These are phyloP conservation scores for Halocynthia aurantium DNA, from an alignment of 23 tunicate species.

Conservation along the genomic window DNA sequence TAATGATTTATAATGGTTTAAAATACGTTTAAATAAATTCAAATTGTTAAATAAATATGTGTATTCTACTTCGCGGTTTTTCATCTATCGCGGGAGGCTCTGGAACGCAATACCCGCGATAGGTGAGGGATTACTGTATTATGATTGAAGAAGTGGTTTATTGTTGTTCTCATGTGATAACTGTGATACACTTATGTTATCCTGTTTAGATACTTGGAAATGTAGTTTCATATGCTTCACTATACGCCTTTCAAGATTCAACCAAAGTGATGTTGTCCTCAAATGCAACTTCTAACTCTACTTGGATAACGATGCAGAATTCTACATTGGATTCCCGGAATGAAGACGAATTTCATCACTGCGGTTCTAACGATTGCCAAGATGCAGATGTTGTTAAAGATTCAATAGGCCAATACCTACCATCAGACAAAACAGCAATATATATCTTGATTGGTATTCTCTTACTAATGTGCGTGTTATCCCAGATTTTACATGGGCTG, in stretches of 20 bases:
- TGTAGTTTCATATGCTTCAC: background rate
- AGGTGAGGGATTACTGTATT: no score
- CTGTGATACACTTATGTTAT: background rate
- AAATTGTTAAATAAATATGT: no score
- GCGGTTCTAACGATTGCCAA: conserved; percentile 1
- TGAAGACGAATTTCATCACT: background rate
- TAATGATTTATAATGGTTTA: no score
- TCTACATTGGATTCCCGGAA: background rate
- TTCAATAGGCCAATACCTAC: background rate
- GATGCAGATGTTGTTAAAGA: background rate
- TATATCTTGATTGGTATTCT: background rate
- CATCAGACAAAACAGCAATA: background rate
- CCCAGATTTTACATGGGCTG: no score
- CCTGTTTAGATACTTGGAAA: background rate
- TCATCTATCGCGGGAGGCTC: no score
- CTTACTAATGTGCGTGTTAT: background rate
- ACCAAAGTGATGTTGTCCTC: background rate
- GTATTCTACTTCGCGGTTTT: no score
- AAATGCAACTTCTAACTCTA: conserved; percentile 4
- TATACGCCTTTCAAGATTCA: background rate
- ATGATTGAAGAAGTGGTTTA: no score
- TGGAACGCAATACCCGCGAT: no score
- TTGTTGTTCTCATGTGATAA: background rate
- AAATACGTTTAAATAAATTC: no score
- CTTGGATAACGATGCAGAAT: background rate